These are phyloP conservation scores for Zootoca vivipara DNA, from an alignment of 2,113 vertebrate species.

Conservation along the genomic window DNA sequence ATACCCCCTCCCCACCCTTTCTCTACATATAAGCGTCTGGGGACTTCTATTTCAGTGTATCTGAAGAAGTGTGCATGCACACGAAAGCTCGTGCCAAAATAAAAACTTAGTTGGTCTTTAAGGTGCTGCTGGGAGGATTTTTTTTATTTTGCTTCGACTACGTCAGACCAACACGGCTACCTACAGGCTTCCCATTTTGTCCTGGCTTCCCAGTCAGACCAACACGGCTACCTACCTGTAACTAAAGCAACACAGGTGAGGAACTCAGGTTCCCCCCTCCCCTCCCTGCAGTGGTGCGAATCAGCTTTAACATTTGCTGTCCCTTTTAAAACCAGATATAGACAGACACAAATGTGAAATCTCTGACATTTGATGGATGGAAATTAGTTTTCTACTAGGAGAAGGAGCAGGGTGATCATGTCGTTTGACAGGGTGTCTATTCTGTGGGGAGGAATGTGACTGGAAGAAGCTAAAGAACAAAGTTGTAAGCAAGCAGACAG, in stretches of 20 bases:
- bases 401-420: neutral
- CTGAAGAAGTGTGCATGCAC: too few species aligned
- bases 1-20: too few species aligned
- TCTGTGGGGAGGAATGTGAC: neutral
- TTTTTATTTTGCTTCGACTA: too few species aligned
- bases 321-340: neutral
- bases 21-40: too few species aligned
- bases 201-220: too few species aligned
- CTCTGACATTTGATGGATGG: constrained; percentile 14
- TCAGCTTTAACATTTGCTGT: neutral
- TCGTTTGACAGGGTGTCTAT: neutral
- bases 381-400: neutral
- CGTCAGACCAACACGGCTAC: too few species aligned
- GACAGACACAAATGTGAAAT: neutral
- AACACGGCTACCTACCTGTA: too few species aligned
- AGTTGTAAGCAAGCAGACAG: constrained; percentile 27
- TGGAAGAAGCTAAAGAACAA: neutral
- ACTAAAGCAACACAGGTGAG: neutral
- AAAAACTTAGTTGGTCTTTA: too few species aligned
- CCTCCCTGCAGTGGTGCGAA: neutral
- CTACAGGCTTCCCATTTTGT: too few species aligned
- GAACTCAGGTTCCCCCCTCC: neutral
- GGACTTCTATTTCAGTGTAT: too few species aligned
- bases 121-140: too few species aligned
- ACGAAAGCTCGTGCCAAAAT: too few species aligned